Evolutionary conservation across 2,888 invertebrate species (phyloP), one percentile per base, ranked within the genome.

Genomic region (Synanthedon myopaeformis): DNA sequence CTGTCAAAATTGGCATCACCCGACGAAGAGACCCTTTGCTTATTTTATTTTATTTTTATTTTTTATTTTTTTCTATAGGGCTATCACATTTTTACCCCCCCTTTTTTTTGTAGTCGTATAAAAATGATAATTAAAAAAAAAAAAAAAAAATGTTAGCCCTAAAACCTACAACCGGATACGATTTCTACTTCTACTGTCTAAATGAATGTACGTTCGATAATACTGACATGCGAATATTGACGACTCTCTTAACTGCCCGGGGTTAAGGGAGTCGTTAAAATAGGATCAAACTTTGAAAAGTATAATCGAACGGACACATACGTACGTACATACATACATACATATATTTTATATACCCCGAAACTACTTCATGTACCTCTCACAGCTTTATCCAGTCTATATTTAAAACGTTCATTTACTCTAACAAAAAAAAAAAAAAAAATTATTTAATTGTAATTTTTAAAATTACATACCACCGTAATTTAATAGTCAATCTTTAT

Each of bases 331-430:
- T n/a, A n/a, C n/a, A 35, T 35, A 23, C 2, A 17, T 17, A 17
- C 2, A 17, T 17, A 23, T 23, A 4, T 5, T 23, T 2, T 5
- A 23, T 5, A 35, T 8, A 35, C 35, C 10, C 35, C 8, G 35
- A 35, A 35, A 52, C 42, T 56, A 56, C 42, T 28, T 42, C 51
- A 19, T 52, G n/a, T 57, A 66, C 23, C 23, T 65, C 66, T 57
- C 61, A 60, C 71, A 72, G 71, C 70, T 58, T 60, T 60, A 61
- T 63, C 69, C 70, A 70, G 70, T 70, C 69, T 67, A 67, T 70
- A 58, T 60, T 62, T 63, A 64, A n/a, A 66, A 64, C 62, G 17
- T 58, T 58, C 59, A 65, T 52, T 54, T 42, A 52, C 17, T 54
- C 23, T 23, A 23, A n/a, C n/a, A n/a, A n/a, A n/a, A n/a, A n/a